Percentiles rank a stretch among this genome's conserved stretches.
phyloP scores from a whole-genome alignment of 2,113 vertebrate species.

The western clawed frog (Xenopus tropicalis) region DNA sequence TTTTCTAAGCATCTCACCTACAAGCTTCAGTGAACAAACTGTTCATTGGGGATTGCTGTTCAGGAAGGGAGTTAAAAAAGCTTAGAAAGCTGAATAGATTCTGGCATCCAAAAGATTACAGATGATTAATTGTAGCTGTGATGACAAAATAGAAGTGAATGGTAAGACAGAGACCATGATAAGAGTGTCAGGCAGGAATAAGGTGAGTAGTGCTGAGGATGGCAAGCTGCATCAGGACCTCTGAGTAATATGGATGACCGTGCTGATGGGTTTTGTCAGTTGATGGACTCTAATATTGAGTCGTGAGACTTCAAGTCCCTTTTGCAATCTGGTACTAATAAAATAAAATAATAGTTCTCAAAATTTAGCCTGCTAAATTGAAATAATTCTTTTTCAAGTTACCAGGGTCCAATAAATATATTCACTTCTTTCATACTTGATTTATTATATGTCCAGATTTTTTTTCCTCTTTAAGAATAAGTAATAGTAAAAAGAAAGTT shows the following conservation, averaged over 20 bases:
- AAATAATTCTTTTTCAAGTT: conserved; percentile 47
- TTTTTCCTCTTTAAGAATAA: background rate
- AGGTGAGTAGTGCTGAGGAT: conserved; percentile 46
- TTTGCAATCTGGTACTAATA: conserved; percentile 57
- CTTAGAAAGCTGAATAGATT: conserved; percentile 51
- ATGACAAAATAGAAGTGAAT: conserved; percentile 51
- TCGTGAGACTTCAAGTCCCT: conserved; percentile 52
- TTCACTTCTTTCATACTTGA: background rate
- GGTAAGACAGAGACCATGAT: conserved; percentile 50
- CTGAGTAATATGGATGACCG: conserved; percentile 57
- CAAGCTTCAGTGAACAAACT: conserved; percentile 24
- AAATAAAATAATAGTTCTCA: conserved; percentile 52
- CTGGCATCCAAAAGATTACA: conserved; percentile 55
- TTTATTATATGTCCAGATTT: background rate
- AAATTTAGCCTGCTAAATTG: conserved; percentile 52
- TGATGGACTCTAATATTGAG: conserved; percentile 52
- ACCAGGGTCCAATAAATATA: conserved; percentile 19
- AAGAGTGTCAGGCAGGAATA: conserved; percentile 47
- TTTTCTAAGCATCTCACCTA: background rate
- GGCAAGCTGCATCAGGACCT: conserved; percentile 51
- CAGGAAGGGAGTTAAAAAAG: conserved; percentile 44
- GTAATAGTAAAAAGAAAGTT: too few relatives aligned
- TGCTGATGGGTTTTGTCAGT: conserved; percentile 58
- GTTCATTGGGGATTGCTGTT: conserved; percentile 49
- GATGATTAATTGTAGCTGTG: conserved; percentile 60